Evolutionary conservation across 2,797 vertebrate genomes (phyloP).

Genomic region (Gambelia wislizenii): DNA sequence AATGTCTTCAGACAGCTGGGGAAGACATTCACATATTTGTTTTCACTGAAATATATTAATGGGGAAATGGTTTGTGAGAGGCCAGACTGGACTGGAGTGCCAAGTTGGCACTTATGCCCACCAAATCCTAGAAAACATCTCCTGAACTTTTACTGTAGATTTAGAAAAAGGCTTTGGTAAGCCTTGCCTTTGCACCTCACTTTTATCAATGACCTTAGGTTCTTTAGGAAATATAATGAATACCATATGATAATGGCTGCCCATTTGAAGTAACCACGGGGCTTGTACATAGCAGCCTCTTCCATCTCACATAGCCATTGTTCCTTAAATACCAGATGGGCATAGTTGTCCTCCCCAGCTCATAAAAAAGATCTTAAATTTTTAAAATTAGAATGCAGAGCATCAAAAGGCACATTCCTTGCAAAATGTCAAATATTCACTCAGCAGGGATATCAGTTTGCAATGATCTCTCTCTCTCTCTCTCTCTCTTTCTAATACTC

Average conservation of each 20-base stretch:
- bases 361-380: conserved; percentile 38
- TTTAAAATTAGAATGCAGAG: conserved; percentile 41
- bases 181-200: not conserved
- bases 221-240: conserved; percentile 24
- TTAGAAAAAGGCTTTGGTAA: not conserved
- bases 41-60: not conserved
- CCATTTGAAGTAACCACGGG: not conserved
- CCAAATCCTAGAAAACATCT: not conserved
- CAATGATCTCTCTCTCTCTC: conserved; percentile 4
- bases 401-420: conserved; percentile 25
- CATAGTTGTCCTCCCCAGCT: not conserved
- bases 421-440: conserved; percentile 41
- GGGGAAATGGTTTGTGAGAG: not conserved
- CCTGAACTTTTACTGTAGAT: not conserved
- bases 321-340: conserved; percentile 36
- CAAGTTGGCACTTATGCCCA: too few relatives aligned
- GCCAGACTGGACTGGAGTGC: not conserved
- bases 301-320: conserved; percentile 24
- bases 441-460: conserved; percentile 30
- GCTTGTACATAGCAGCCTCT: not conserved
- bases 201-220: conserved; percentile 15
- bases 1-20: not conserved
- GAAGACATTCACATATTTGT: not conserved
- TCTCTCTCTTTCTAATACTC: not conserved
- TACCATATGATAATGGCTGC: conserved; percentile 20